A percentile compares a stretch with the other conserved stretches of the same genome.
Conservation (phyloP, 2,888 invertebrate genomes). For the Serrognathus titanus region DNA sequence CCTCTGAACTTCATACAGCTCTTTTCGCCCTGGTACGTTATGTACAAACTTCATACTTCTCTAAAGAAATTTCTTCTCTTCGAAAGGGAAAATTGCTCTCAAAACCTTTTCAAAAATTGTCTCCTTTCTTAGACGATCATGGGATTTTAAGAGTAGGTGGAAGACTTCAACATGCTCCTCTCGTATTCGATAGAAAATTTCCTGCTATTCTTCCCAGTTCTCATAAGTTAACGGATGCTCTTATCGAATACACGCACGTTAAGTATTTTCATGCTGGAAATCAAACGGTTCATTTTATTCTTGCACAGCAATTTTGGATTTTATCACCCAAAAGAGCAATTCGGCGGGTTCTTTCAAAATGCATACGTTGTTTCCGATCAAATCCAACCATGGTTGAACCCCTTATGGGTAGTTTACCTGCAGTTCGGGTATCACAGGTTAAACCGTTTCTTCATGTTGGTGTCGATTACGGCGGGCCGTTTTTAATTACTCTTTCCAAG, state of each 20-base stretch:
- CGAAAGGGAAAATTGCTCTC: too few relatives aligned
- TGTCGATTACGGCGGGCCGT: conserved; percentile 24
- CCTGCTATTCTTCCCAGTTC: conserved; percentile 11
- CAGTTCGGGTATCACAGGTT: conserved; percentile 11
- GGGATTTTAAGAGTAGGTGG: too few relatives aligned
- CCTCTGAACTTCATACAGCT: too few relatives aligned
- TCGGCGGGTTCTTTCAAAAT: not conserved
- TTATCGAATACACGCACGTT: conserved; percentile 25
- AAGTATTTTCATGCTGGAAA: conserved; percentile 24
- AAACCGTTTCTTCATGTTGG: conserved; percentile 22
- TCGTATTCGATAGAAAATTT: conserved; percentile 13
- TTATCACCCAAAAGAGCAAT: conserved; percentile 13
- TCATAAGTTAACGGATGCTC: conserved; percentile 11
- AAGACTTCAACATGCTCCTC: too few relatives aligned
- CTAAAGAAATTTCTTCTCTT: conserved; percentile 4
- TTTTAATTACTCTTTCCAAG: conserved; percentile 16
- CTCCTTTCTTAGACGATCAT: too few relatives aligned
- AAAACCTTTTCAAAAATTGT: too few relatives aligned
- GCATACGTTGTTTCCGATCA: conserved; percentile 9
- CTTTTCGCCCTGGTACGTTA: conserved; percentile 1
- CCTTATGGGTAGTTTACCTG: conserved; percentile 20
- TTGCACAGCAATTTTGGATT: conserved; percentile 26
- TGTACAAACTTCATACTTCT: conserved; percentile 8
- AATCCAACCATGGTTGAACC: conserved; percentile 8
- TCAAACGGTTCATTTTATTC: conserved; percentile 17